These are phyloP conservation scores for Brassicogethes aeneus DNA, from an alignment of 2,888 invertebrate species.

Conservation along the genomic window DNA sequence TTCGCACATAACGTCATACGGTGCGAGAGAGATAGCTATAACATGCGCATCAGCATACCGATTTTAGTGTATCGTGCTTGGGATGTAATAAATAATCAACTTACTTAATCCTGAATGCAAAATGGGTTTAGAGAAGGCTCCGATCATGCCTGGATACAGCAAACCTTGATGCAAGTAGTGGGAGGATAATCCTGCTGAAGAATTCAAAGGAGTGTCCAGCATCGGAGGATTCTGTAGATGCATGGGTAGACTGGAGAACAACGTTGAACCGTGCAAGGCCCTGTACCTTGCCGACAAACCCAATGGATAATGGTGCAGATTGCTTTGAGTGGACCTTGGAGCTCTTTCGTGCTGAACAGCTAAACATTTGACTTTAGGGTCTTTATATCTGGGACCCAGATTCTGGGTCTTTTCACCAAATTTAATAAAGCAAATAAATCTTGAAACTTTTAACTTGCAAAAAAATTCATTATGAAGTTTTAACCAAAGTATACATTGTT, in stretches of 20 bases:
- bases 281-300: constrained; percentile 30
- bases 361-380: too few species aligned
- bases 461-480: too few species aligned
- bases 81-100: constrained; percentile 1
- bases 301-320: constrained; percentile 33
- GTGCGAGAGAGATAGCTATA: too few species aligned
- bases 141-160: constrained; percentile 34
- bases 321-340: constrained; percentile 50
- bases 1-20: too few species aligned
- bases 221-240: constrained; percentile 28
- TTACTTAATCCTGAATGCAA: constrained; percentile 18
- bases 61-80: too few species aligned
- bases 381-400: neutral
- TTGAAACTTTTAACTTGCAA: too few species aligned
- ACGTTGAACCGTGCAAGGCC: constrained; percentile 26
- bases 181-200: constrained; percentile 14
- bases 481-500: too few species aligned
- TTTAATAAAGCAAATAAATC: too few species aligned
- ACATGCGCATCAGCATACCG: too few species aligned
- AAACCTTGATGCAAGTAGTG: constrained; percentile 36
- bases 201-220: constrained; percentile 18
- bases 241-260: constrained; percentile 31
- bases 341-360: constrained; percentile 89
- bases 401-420: neutral
- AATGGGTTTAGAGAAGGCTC: constrained; percentile 37